A percentile compares a stretch with the other conserved stretches of the same genome.
Evolutionary conservation across 2,888 invertebrate genomes (phyloP).

Genomic region (Leuctra nigra): DNA sequence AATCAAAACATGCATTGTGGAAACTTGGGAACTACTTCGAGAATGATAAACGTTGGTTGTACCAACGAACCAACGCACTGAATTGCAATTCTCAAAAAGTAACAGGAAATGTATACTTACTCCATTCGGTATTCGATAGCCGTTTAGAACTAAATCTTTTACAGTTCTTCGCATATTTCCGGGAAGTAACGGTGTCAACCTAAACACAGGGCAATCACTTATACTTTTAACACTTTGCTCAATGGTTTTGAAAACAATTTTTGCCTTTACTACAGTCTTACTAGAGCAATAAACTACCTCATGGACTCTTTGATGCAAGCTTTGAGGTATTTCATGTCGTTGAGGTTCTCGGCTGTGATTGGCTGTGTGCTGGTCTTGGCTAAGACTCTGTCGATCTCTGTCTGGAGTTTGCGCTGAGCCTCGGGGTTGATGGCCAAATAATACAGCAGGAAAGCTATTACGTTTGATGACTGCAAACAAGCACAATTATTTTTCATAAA

Average conservation of each 20-base stretch:
- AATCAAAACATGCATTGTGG: too few species aligned
- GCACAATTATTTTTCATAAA: too few species aligned
- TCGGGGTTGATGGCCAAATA: slow-evolving; percentile 47
- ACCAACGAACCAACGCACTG: too few species aligned
- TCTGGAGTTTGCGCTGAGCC: slow-evolving; percentile 45
- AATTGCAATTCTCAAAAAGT: too few species aligned
- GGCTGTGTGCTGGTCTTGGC: slow-evolving; percentile 28
- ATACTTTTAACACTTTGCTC: too few species aligned
- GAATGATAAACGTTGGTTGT: too few species aligned
- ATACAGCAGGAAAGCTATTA: slow-evolving; percentile 44
- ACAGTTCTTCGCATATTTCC: slow-evolving; percentile 49
- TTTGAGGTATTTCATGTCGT: slow-evolving; percentile 39
- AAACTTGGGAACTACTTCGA: too few species aligned
- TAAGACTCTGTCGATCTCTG: slow-evolving; percentile 35
- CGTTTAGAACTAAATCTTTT: slow-evolving; percentile 52
- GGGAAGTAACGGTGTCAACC: slow-evolving; percentile 51
- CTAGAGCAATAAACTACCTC: too few species aligned
- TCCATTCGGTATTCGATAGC: slow-evolving; percentile 54
- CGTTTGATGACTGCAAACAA: slow-evolving; percentile 36
- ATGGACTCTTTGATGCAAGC: slow-evolving; percentile 32
- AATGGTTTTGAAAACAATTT: too few species aligned
- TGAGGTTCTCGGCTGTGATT: slow-evolving; percentile 37
- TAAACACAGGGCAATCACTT: too few species aligned
- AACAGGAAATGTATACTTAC: too few species aligned
- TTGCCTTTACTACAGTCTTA: too few species aligned